phyloP scores from a whole-genome alignment of 2,888 invertebrate genomes.

The Hydrotaea diabolus region DNA sequence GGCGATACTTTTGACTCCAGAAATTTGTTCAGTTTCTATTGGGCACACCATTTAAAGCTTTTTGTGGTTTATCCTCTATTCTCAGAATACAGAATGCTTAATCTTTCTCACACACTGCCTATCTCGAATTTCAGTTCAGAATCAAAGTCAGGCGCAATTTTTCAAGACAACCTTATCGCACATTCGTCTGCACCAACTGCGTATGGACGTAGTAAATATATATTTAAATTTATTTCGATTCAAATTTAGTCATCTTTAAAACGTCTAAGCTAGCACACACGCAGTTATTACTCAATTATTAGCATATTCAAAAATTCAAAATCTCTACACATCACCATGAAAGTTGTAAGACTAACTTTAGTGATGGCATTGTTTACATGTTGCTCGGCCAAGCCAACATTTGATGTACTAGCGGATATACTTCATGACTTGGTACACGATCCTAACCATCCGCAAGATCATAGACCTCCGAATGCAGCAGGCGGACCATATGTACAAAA shows the following conservation, averaged over 20 bases:
- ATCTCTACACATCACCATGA: constrained; percentile 17
- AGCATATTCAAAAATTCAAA: too few relatives aligned
- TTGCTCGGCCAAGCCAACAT: constrained; percentile 47
- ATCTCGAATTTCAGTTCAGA: too few relatives aligned
- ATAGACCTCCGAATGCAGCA: constrained; percentile 12
- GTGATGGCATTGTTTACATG: constrained; percentile 10
- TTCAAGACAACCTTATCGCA: too few relatives aligned
- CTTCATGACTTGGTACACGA: constrained; percentile 52
- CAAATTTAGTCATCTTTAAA: constrained; percentile 40
- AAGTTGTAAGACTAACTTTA: constrained; percentile 9
- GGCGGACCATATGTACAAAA: constrained; percentile 32
- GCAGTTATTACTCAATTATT: not conserved
- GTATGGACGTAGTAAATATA: not conserved
- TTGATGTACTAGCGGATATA: constrained; percentile 55
- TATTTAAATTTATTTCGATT: constrained; percentile 44
- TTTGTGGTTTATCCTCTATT: too few relatives aligned
- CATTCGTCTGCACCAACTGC: too few relatives aligned
- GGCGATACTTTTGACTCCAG: too few relatives aligned
- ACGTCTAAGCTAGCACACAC: not conserved
- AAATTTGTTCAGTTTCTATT: too few relatives aligned
- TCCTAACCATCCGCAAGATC: constrained; percentile 31
- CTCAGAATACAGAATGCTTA: too few relatives aligned
- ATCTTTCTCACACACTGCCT: too few relatives aligned
- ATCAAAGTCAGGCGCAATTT: too few relatives aligned
- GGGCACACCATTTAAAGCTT: too few relatives aligned